Base-by-base conservation (phyloP, 2,113 vertebrate genomes). In the Salminus brasiliensis region DNA sequence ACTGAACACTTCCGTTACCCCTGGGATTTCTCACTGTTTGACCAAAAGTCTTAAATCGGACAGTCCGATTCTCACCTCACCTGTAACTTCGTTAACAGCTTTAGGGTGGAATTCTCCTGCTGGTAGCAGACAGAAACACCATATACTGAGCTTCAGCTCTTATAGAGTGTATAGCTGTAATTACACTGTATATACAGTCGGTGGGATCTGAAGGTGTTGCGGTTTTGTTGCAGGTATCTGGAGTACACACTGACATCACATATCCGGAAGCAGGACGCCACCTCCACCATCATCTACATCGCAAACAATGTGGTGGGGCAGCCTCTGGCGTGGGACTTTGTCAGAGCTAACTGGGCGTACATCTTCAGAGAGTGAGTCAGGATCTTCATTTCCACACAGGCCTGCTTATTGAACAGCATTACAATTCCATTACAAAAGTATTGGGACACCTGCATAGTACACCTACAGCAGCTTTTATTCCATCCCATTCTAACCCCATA, bases 211-310 rank as follows among this genome's bases (percentile, higher is more conserved):
- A 16, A 4, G 76, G 62, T 6, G 21, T n/a, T 41, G 8, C 59
- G 7, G 47, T 13, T 83, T 29, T 55, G 47, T 25, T 5, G 1
- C 74, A 99, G 97, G 86, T 98, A 96, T 84, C 93, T 99, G 81
- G 66, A 90, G 32, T 97, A 95, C 88, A 89, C 94, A 0, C 80
- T 98, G 0, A 25, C 94, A n/a, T 0, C 96, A 1, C 0, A 0
- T 0, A 97, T 99, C 85, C 91, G 96, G 5, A 97, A 87, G 86
- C 97, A 99, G 86, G 97, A 99, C 0, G 94, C 95, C 66, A 95
- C 94, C 10, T 90, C 94, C 84, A 98, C 96, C 21, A 97, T 99
- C 84, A 89, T 83, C 87, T 94, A 89, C 88, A 95, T 99, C 0
- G 91, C 95, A 73, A 84, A 23, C 72, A 99, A 98, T 0, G 93